Evolutionary conservation across 2,888 invertebrate species (phyloP), one percentile per base, ranked within the genome.

Genomic region (Xestia xanthographa): DNA sequence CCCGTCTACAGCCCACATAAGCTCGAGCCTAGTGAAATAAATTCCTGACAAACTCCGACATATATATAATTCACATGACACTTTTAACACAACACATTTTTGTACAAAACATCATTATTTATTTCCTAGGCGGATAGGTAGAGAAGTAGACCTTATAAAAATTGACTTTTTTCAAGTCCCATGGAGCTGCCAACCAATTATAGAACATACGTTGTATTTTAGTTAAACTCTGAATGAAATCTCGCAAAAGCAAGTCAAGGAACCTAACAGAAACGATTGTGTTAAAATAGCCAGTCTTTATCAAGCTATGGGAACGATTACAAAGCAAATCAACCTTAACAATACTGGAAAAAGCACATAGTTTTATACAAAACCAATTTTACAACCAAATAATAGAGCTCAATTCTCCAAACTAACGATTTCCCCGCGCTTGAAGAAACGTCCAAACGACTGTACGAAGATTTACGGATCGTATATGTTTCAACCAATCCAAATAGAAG

Each of bases 381-480:
- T 48, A 77, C 50, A 66, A 69, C 53, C n/a, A 75, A 67, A 71
- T 77, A 73, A 80, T 73, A 62, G 66, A 79, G 45, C 56, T 73
- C 65, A 75, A 34, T 58, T 68, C n/a, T 45, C 22, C 41, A 56
- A 73, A 69, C 72, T 75, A 75, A 77, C 50, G 60, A 60, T 77
- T 75, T 62, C 62, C 45, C 34, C 72, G 63, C 72, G 72, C 79
- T 77, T 76, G n/a, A 68, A 85, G 72, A 66, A 63, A 70, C 58
- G 67, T 66, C 38, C 70, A 76, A 79, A 67, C 72, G 79, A 60
- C 50, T 77, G 56, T 22, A 34, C 34, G 65, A 84, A 82, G 85
- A 86, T 86, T 86, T 84, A 86, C 77, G 58, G 66, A 75, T 75
- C 82, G 58, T 72, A 86, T 86, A 81, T 86, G 74, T 87, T 79